Evolutionary conservation across 2,113 vertebrate genomes (phyloP).

Genomic region (Anarrhichthys ocellatus): DNA sequence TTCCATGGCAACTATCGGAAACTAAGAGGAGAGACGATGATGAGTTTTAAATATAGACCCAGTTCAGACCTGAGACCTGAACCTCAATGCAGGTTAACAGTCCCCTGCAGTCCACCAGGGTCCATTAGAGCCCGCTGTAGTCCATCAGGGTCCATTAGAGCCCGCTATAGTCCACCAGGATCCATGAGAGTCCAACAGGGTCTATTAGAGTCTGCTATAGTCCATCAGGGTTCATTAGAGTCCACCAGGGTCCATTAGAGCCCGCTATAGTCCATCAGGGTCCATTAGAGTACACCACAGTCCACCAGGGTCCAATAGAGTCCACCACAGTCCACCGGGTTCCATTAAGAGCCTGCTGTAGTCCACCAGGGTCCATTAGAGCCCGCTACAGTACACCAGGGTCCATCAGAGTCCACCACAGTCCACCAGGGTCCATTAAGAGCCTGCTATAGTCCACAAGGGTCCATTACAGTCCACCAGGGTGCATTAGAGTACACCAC

Average conservation of each 20-base stretch:
- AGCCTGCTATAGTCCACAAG: background rate
- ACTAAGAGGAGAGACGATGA: background rate
- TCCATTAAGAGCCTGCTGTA: background rate
- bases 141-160: background rate
- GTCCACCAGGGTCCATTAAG: background rate
- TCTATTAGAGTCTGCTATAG: background rate
- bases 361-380: background rate
- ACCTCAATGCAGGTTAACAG: background rate
- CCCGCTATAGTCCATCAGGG: background rate
- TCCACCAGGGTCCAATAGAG: background rate
- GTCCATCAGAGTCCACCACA: background rate
- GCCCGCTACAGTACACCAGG: background rate
- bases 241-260: background rate
- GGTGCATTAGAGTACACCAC: background rate
- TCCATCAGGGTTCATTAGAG: background rate
- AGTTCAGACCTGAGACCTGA: background rate
- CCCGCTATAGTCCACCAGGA: background rate
- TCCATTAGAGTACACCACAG: background rate
- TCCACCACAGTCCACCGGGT: background rate
- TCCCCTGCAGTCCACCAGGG: background rate
- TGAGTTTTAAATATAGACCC: background rate
- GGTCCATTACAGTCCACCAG: background rate
- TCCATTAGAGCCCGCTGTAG: background rate
- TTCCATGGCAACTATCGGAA: slow-evolving; percentile 2
- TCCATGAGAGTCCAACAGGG: background rate